A percentile compares a stretch with the other conserved stretches of the same genome.
Conservation (phyloP, 2,797 vertebrate genomes). For the Hyperoplus immaculatus region DNA sequence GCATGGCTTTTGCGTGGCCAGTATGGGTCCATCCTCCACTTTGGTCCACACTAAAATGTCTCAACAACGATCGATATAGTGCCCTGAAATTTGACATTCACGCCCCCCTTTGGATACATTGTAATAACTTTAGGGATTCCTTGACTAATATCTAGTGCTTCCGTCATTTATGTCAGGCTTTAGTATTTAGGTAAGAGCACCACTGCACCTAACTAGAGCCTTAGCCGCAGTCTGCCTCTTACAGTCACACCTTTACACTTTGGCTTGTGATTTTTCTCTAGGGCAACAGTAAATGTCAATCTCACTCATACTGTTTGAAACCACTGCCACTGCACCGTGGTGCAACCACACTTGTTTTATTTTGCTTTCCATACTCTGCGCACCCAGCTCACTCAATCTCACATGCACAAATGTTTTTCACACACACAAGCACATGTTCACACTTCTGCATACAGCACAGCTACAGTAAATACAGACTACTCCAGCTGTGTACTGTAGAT, state of each 20-base stretch:
- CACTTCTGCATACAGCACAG: background rate
- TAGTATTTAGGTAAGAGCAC: background rate
- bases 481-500: slow-evolving; percentile 63
- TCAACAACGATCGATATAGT: background rate
- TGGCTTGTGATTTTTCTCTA: slow-evolving; percentile 35
- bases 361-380: background rate
- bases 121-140: too few species aligned
- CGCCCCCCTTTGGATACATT: too few species aligned
- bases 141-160: too few species aligned
- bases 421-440: background rate
- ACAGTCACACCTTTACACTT: slow-evolving; percentile 15
- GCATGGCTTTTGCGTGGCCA: background rate
- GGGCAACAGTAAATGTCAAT: background rate
- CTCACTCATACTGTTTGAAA: slow-evolving; percentile 8
- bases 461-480: slow-evolving; percentile 16
- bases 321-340: background rate
- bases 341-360: slow-evolving; percentile 17
- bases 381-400: background rate
- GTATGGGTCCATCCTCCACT: too few species aligned
- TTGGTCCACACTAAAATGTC: too few species aligned
- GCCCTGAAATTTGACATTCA: background rate
- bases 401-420: too few species aligned
- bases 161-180: background rate
- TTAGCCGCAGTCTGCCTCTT: background rate
- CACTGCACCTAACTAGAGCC: too few species aligned